A percentile compares a stretch with the other conserved stretches of the same genome.
phyloP scores from a whole-genome alignment of 2,797 vertebrate genomes.

The Enteromius anoplus region DNA sequence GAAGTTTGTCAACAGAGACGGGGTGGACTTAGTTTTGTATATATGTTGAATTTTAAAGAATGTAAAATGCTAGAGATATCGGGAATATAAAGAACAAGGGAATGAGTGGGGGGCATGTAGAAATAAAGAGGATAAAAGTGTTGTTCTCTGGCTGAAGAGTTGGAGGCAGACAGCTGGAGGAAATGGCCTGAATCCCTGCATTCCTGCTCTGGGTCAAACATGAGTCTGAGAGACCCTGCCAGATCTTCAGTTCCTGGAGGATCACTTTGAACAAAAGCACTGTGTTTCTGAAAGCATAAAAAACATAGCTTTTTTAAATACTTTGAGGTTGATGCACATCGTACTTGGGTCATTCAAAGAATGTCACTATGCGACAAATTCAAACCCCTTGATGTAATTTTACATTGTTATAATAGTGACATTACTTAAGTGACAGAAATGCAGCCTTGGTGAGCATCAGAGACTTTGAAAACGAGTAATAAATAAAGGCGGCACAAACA shows the following conservation, averaged over 20 bases:
- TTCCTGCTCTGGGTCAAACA: conserved; percentile 55
- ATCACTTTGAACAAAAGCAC: conserved; percentile 32
- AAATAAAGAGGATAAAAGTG: conserved; percentile 21
- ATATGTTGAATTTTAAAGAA: neutral
- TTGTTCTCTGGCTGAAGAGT: conserved; percentile 36
- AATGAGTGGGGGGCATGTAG: conserved; percentile 8
- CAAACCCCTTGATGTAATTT: neutral
- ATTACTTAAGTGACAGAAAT: neutral
- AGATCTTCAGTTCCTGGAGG: conserved; percentile 44
- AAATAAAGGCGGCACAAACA: too few relatives aligned
- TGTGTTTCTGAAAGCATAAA: conserved; percentile 9
- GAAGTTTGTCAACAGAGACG: conserved; percentile 11
- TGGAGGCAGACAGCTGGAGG: conserved; percentile 54
- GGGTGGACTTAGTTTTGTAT: neutral
- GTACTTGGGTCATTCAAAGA: neutral
- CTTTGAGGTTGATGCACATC: neutral
- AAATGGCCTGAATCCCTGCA: conserved; percentile 50
- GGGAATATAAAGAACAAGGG: conserved; percentile 9
- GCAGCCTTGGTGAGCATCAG: neutral
- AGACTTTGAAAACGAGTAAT: neutral
- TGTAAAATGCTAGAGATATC: neutral
- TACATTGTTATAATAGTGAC: neutral
- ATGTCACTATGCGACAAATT: neutral
- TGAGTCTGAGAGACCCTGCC: conserved; percentile 40
- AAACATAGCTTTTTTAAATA: neutral